Base-by-base conservation (phyloP, 2,797 vertebrate genomes). In the Eptatretus atami region DNA sequence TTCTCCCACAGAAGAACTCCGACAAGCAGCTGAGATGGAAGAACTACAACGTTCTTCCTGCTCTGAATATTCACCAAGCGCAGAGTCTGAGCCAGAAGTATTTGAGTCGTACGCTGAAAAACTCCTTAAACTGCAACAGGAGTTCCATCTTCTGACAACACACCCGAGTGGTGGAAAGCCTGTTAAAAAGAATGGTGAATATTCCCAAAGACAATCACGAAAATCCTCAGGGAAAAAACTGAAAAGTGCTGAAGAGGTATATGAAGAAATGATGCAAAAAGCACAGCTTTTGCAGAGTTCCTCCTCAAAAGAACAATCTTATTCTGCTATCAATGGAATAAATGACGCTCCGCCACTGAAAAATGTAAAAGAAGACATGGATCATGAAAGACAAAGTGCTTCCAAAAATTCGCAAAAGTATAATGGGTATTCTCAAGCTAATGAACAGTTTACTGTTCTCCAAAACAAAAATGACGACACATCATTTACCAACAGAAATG, bases 251-350 rank as follows among this genome's bases (percentile, higher is more conserved):
- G 92, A 99, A 70, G 92, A 99, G 69, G 92, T 90, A 55, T 99
- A 99, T 1, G 92, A 99, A 70, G 90, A 99, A 70, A 92, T 99
- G 87, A 99, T 99, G 92, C 81, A 80, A 66, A 98, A 96, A 73
- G 87, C 90, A 6, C 85, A 99, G 74, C 76, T 95, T 70, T 80
- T 94, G 73, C 90, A 96, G 72, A 82, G 78, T 69, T 44, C 31
- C 4, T 44, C 31, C 4, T 44, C 31, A 44, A 44, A 44, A 44
- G 31, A 44, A 44, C 31, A 44, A 44, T 44, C 31, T 44, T 44
- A 44, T 44, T 44, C 31, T 44, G 31, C 31, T 44, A 3, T 44
- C 31, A 3, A 8, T 44, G 31, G 31, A 44, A 44, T 44, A 44
- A 44, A 44, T 8, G 31, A 44, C 31, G 31, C 31, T 44, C 4